Conservation (phyloP, 1,140 invertebrate genomes). For the Drosophila fuyamai region DNA sequence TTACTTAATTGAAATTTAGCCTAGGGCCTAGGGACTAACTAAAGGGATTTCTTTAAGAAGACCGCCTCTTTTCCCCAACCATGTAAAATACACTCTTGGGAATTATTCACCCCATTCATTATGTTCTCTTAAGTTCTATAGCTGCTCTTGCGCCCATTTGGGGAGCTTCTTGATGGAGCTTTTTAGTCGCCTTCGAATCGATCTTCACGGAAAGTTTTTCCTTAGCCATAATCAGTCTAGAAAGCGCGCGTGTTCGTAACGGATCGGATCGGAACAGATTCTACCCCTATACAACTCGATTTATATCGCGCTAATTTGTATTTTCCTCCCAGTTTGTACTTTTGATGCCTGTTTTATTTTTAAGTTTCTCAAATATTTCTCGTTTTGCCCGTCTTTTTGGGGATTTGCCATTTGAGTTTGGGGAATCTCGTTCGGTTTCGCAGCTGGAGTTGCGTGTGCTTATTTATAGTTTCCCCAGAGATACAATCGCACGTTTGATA, state of each 20-base stretch:
- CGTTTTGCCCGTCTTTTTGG: constrained; percentile 35
- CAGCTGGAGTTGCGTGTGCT: constrained; percentile 55
- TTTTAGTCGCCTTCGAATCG: constrained; percentile 44
- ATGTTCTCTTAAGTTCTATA: constrained; percentile 37
- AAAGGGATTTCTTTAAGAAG: constrained; percentile 6
- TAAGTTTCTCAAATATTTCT: constrained; percentile 50
- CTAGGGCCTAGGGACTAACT: constrained; percentile 7
- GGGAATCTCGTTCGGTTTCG: constrained; percentile 41
- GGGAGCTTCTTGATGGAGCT: constrained; percentile 51
- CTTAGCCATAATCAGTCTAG: constrained; percentile 65
- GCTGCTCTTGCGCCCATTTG: constrained; percentile 14
- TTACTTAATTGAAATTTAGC: constrained; percentile 60
- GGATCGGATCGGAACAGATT: constrained; percentile 38
- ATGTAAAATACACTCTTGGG: constrained; percentile 24
- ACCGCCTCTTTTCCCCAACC: background rate
- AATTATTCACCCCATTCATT: constrained; percentile 5
- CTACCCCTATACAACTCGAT: constrained; percentile 11
- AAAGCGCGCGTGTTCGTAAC: constrained; percentile 48
- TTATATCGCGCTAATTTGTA: constrained; percentile 25
- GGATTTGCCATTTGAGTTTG: constrained; percentile 64
- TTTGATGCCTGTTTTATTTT: constrained; percentile 62
- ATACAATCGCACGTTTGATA: constrained; percentile 28
- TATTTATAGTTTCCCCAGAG: constrained; percentile 65
- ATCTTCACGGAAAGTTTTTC: constrained; percentile 62
- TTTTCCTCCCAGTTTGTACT: constrained; percentile 34